Percentiles rank a stretch among this genome's conserved stretches.
Evolutionary conservation across 2,888 invertebrate genomes (phyloP).

Genomic region (Dascillus cervinus): DNA sequence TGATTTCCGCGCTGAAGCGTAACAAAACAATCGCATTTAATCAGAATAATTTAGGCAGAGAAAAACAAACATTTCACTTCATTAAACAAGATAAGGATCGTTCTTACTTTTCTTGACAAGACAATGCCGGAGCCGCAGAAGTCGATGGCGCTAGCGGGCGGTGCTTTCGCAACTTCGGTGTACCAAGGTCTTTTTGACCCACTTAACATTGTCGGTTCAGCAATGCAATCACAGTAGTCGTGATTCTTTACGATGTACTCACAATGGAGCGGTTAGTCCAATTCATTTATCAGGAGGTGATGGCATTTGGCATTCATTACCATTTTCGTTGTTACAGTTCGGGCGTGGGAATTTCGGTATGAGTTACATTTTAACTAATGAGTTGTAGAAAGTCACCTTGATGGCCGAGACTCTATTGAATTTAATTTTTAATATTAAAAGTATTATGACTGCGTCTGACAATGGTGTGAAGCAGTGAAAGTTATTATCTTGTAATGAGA

Average conservation of each 20-base stretch:
- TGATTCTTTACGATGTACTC: conserved; percentile 15
- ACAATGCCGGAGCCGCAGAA: background rate
- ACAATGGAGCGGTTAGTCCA: conserved; percentile 15
- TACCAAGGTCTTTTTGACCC: conserved; percentile 17
- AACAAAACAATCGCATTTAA: conserved; percentile 15
- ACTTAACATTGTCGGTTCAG: conserved; percentile 9
- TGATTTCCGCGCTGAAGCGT: too few species aligned
- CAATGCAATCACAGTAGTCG: conserved; percentile 14
- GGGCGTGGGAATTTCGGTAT: conserved; percentile 14
- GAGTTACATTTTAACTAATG: too few species aligned
- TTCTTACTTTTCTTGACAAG: conserved; percentile 12
- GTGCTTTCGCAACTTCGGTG: conserved; percentile 9
- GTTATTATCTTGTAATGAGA: too few species aligned
- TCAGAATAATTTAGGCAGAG: conserved; percentile 8
- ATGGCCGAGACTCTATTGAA: too few species aligned
- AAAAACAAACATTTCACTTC: conserved; percentile 10
- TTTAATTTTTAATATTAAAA: too few species aligned
- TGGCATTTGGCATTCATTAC: conserved; percentile 5
- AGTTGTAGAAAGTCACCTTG: too few species aligned
- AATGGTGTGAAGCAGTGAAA: too few species aligned
- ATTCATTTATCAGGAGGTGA: conserved; percentile 11
- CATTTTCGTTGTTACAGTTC: conserved; percentile 7
- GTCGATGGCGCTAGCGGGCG: conserved; percentile 11
- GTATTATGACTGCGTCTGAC: too few species aligned
- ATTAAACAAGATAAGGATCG: conserved; percentile 12